phyloP scores from a whole-genome alignment of 2,113 vertebrate species.

The Miniopterus natalensis region DNA sequence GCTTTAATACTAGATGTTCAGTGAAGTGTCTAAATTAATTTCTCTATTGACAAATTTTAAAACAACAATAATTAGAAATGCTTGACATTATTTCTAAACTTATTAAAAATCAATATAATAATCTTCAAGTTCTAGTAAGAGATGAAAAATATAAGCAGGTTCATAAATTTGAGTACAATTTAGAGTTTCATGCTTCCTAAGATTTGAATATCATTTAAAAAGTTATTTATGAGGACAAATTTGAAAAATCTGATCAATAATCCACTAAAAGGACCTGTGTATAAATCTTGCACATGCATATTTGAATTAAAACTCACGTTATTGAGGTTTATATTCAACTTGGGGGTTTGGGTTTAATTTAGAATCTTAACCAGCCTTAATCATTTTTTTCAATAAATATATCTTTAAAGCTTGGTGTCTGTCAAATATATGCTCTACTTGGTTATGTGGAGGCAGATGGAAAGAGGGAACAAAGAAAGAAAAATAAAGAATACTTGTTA shows the following conservation, averaged over 20 bases:
- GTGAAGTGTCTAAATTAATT: neutral
- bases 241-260: constrained; percentile 60
- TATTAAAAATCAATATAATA: constrained; percentile 36
- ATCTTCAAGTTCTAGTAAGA: neutral
- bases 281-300: neutral
- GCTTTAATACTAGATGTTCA: neutral
- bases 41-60: constrained; percentile 1
- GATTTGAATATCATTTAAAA: constrained; percentile 41
- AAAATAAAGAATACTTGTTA: neutral
- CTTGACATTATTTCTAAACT: neutral
- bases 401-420: neutral
- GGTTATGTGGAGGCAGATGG: neutral
- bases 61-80: neutral
- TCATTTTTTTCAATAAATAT: neutral
- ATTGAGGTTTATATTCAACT: neutral
- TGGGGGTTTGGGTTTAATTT: neutral
- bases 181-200: constrained; percentile 6
- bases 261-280: constrained; percentile 48
- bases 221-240: constrained; percentile 40
- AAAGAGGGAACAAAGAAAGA: neutral
- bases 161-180: neutral
- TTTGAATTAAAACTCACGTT: neutral
- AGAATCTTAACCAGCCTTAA: constrained; percentile 44
- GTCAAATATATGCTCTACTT: neutral
- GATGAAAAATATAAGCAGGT: neutral